These are phyloP conservation scores for Andrena camellia DNA, from an alignment of 2,888 invertebrate genomes.

Conservation along the genomic window DNA sequence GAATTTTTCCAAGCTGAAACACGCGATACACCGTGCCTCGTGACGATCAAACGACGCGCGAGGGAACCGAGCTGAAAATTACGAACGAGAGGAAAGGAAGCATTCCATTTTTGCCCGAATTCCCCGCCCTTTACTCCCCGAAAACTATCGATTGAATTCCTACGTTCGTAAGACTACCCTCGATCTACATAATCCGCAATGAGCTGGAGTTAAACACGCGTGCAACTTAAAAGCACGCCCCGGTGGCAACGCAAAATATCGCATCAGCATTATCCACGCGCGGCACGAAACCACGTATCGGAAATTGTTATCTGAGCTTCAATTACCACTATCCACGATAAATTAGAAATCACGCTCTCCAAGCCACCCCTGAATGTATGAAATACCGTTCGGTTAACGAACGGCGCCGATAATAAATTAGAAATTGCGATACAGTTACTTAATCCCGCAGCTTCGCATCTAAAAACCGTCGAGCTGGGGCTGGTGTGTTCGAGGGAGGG, in stretches of 20 bases:
- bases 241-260: no score
- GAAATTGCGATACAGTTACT: no score
- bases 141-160: background rate
- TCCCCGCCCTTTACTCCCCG: background rate
- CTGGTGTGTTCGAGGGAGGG: background rate
- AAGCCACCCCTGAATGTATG: background rate
- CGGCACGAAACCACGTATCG: background rate
- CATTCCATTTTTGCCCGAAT: background rate
- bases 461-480: background rate
- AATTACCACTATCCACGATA: background rate
- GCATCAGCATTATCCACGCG: no score
- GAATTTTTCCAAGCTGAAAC: conserved; percentile 9
- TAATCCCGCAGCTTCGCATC: no score
- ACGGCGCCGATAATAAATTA: no score
- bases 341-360: conserved; percentile 1
- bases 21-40: background rate
- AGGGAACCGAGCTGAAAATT: background rate
- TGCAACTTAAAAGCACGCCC: no score
- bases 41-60: conserved; percentile 25
- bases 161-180: no score
- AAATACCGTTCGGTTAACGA: background rate
- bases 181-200: background rate
- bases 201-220: no score
- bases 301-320: background rate
- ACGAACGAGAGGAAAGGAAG: background rate